Percentiles rank a stretch among this genome's conserved stretches.
These are phyloP conservation scores for Argyresthia albistria DNA, from an alignment of 2,888 invertebrate species.

Conservation along the genomic window DNA sequence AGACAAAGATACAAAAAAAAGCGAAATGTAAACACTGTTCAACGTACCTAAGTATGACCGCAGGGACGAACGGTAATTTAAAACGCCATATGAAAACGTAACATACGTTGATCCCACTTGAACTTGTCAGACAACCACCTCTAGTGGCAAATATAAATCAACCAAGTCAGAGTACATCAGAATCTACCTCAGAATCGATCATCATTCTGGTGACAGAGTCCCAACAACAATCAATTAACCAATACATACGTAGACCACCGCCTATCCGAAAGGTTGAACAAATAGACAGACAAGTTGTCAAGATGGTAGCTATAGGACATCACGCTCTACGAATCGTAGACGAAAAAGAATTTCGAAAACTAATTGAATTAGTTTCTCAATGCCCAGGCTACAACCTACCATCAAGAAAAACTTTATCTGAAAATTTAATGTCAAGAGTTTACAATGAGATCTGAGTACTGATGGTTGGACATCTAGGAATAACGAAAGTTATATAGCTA, in stretches of 20 bases:
- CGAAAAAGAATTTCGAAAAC: conserved; percentile 4
- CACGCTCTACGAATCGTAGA: conserved; percentile 4
- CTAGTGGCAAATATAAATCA: not conserved
- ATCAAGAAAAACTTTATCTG: conserved; percentile 2
- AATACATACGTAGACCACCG: conserved; percentile 1
- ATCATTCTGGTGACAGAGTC: not conserved
- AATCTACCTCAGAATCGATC: not conserved
- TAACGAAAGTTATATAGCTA: not conserved
- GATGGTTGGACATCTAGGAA: not conserved
- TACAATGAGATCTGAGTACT: not conserved
- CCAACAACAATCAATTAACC: not conserved
- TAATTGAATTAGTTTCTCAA: not conserved
- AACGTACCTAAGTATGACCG: not conserved
- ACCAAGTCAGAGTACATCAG: not conserved
- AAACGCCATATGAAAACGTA: not conserved
- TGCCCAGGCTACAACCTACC: conserved; percentile 1
- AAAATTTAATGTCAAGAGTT: not conserved
- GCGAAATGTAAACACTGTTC: not conserved
- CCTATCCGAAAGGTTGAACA: conserved; percentile 1
- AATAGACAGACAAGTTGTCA: conserved; percentile 4
- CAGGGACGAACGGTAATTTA: not conserved
- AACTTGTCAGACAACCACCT: not conserved
- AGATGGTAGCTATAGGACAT: conserved; percentile 4
- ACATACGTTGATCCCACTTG: not conserved
- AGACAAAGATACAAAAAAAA: not conserved